phyloP scores from a whole-genome alignment of 2,113 vertebrate genomes.

The cattle (Bos taurus) region ARS-UCD2.0 NC_037328.1:131762501-131763000 shows the following conservation, averaged over 20 bases:
- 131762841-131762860: background rate
- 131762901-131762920: background rate
- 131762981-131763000: background rate
- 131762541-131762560: background rate
- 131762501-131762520: background rate
- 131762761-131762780: background rate
- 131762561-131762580: background rate
- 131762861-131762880: accelerated
- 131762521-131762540: background rate
- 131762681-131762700: background rate
- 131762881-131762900: background rate
- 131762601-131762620: background rate
- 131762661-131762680: background rate
- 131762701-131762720: background rate
- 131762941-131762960: background rate
- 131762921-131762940: background rate
- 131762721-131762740: background rate
- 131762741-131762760: background rate
- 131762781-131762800: background rate
- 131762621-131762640: background rate
- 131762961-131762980: background rate
- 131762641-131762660: background rate
- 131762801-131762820: background rate
- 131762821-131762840: background rate
- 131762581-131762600: background rate